Percentiles rank a stretch among this genome's conserved stretches.
Evolutionary conservation across 2,113 vertebrate species (phyloP).

Genomic region (Anhinga anhinga): DNA sequence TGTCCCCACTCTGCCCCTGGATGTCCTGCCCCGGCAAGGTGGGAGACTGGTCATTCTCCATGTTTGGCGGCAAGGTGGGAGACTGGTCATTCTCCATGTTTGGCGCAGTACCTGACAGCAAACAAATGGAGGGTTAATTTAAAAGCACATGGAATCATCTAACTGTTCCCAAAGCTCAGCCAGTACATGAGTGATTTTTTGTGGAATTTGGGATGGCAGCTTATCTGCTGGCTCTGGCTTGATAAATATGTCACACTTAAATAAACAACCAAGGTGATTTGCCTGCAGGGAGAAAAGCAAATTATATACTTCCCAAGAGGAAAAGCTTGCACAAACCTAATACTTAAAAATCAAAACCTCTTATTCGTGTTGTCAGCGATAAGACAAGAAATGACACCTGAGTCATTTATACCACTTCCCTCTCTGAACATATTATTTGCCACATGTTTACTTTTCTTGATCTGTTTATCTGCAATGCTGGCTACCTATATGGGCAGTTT

Average conservation of each 20-base stretch:
- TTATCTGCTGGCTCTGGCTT: not conserved
- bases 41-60: conserved; percentile 76
- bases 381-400: not conserved
- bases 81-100: conserved; percentile 79
- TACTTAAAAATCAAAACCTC: not conserved
- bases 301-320: not conserved
- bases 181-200: not conserved
- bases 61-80: conserved; percentile 22
- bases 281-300: not conserved
- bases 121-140: conserved; percentile 21
- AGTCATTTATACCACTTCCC: not conserved
- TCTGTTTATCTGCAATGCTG: not conserved
- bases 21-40: not conserved
- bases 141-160: not conserved
- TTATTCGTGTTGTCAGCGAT: not conserved
- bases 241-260: not conserved
- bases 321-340: not conserved
- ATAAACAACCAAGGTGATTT: conserved; percentile 4
- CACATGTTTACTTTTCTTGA: not conserved
- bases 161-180: not conserved
- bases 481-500: not conserved
- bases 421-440: not conserved
- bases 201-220: not conserved
- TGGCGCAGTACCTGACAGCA: conserved; percentile 37
- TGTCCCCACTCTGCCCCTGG: conserved; percentile 44